These are phyloP conservation scores for Yasuhikotakia modesta DNA, from an alignment of 2,797 vertebrate genomes.

Conservation along the genomic window DNA sequence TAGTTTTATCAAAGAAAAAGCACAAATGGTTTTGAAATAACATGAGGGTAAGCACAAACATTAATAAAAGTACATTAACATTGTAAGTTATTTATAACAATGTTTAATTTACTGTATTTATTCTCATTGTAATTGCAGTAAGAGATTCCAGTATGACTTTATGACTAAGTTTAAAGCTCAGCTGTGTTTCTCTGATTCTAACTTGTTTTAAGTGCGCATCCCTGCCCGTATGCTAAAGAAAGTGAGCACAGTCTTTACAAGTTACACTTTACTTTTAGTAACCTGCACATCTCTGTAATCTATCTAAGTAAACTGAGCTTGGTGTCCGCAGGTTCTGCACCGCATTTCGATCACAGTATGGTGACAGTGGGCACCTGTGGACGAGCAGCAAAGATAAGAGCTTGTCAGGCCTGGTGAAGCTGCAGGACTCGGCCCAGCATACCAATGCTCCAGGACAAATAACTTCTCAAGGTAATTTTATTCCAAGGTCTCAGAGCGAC, in stretches of 20 bases:
- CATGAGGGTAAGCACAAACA: too few species aligned
- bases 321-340: slow-evolving; percentile 46
- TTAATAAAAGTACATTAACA: too few species aligned
- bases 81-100: too few species aligned
- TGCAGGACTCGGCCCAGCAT: slow-evolving; percentile 59
- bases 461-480: slow-evolving; percentile 64
- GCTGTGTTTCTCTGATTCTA: not conserved
- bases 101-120: too few species aligned
- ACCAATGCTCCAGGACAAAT: slow-evolving; percentile 63
- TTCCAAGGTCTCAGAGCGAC: slow-evolving; percentile 59
- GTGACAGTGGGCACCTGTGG: slow-evolving; percentile 74
- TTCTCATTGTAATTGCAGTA: too few species aligned
- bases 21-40: too few species aligned
- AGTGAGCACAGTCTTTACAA: slow-evolving; percentile 29
- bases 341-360: slow-evolving; percentile 67
- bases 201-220: not conserved
- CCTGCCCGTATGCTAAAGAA: slow-evolving; percentile 11
- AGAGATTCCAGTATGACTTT: too few species aligned
- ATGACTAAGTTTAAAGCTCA: not conserved
- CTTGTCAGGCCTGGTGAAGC: slow-evolving; percentile 53
- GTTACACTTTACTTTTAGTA: slow-evolving; percentile 50
- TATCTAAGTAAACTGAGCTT: slow-evolving; percentile 65
- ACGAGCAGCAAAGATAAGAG: slow-evolving; percentile 60
- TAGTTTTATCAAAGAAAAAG: too few species aligned
- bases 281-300: slow-evolving; percentile 60